Base-by-base conservation (phyloP, 2,888 invertebrate species). In the Pristionchus fissidentatus region DNA sequence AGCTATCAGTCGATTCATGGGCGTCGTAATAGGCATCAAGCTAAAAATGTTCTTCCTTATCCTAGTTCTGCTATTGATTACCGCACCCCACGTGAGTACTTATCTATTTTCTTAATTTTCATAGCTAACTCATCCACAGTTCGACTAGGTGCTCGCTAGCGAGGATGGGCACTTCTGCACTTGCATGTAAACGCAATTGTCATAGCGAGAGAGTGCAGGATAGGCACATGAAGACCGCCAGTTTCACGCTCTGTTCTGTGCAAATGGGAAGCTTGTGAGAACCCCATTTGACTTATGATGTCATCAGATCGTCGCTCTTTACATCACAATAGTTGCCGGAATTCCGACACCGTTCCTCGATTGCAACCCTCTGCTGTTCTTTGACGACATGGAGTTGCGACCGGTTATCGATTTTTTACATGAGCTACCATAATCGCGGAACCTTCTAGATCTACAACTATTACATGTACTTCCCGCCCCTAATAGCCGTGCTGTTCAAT, bases 401-500 rank as follows among this genome's bases (percentile, higher is more conserved):
- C 15, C 66, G 41, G 66, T 66, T 41, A 22, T 35, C 15, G 10
- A 38, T n/a, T 38, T 7, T n/a, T 29, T 19, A 5, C 5, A 38
- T n/a, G n/a, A n/a, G 41, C 10, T 38, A 66, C 38, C 15, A n/a
- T 66, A 66, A 66, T 22, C 38, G 7, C 15, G n/a, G 13, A 26
- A 35, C 10, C n/a, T 41, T 75, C 46, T n/a, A 75, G 75, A 7
- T 19, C 1, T 75, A 75, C 46, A 75, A 75, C 75, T 46, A 75
- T 26, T 75, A 75, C 75, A 43, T 75, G 46, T 75, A 75, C 46
- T 22, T 75, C 46, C 49, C 75, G 4, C 75, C 75, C 8, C 19
- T 75, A 29, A 49, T 43, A 15, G 75, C 75, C 26, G 75, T 75
- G 26, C 26, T n/a, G 0, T 75, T 43, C 29, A 75, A 75, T 46